Conservation (phyloP, 1,140 invertebrate genomes). For the Calephelis nemesis region DNA sequence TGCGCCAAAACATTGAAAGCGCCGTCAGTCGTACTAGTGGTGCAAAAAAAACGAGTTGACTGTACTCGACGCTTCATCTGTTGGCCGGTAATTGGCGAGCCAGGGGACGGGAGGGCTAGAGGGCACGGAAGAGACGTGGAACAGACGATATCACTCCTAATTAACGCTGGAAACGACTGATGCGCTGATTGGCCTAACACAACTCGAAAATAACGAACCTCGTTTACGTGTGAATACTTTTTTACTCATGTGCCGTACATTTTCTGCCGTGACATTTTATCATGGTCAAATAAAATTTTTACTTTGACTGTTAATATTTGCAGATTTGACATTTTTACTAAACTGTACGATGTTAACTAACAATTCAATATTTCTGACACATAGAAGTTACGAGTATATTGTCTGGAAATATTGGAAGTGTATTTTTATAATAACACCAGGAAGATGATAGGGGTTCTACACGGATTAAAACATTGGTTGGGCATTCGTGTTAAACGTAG, state of each 20-base stretch:
- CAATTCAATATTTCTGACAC: too few relatives aligned
- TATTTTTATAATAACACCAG: too few relatives aligned
- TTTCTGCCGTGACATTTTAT: background rate
- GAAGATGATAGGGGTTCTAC: too few relatives aligned
- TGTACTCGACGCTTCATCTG: slow-evolving; percentile 56
- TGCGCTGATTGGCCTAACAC: slow-evolving; percentile 43
- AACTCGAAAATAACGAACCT: slow-evolving; percentile 50
- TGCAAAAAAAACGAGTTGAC: background rate
- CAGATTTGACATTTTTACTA: too few relatives aligned
- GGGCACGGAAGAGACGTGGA: slow-evolving; percentile 39
- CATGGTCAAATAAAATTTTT: too few relatives aligned
- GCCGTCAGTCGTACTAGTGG: background rate
- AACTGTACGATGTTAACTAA: too few relatives aligned
- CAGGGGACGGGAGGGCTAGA: slow-evolving; percentile 45
- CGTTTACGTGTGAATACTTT: slow-evolving; percentile 29
- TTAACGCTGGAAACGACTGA: slow-evolving; percentile 55
- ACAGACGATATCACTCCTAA: slow-evolving; percentile 38
- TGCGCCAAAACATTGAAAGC: slow-evolving; percentile 23
- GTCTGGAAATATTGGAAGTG: too few relatives aligned
- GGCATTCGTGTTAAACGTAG: too few relatives aligned
- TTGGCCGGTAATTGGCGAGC: slow-evolving; percentile 65
- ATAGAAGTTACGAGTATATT: too few relatives aligned
- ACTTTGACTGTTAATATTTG: too few relatives aligned
- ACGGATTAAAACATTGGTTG: too few relatives aligned
- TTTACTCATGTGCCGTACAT: slow-evolving; percentile 25